Evolutionary conservation across 2,888 invertebrate species (phyloP), one percentile per base, ranked within the genome.

Genomic region (Pollenia labialis): DNA sequence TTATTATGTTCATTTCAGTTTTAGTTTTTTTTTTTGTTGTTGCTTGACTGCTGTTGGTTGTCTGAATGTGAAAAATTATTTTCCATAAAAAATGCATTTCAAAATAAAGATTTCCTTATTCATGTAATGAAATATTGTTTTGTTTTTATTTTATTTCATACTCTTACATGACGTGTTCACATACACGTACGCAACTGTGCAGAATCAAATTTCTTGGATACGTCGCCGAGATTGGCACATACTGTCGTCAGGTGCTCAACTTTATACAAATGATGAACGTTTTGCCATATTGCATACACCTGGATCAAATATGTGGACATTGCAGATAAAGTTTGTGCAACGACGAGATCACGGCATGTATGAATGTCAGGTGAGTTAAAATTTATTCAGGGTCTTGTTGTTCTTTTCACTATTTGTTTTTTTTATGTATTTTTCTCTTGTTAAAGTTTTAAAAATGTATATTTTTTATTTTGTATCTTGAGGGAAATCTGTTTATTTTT

Each of bases 241-340:
- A 92, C 95, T 98, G 92, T 97, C 98, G 91, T 97, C 97, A 85
- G 98, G 98, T 71, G 95, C 97, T 93, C 97, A 97, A 93, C 96
- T 97, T 91, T 98, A 97, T 94, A 98, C 98, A 90, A 98, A 97
- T 94, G 98, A 98, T 94, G 97, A 97, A 93, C 95, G 97, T 90
- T 97, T 97, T 93, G 94, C 94, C 94, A 96, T 96, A 89, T 94
- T 97, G 88, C 98, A 98, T 94, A 95, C 96, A 88, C 97, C 98
- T 92, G 97, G 97, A 76, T 96, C 97, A 48, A 98, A 98, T 93
- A 98, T 98, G 94, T 98, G 98, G 98, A 97, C 97, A 74, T 94
- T 98, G 89, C 98, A 98, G 94, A 97, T 98, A 94, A 98, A 98
- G 94, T 98, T 97, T 94, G 97, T 98, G 89, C 97, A 98, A 94